phyloP scores from a whole-genome alignment of 2,113 vertebrate genomes.

The Malaclemys terrapin region DNA sequence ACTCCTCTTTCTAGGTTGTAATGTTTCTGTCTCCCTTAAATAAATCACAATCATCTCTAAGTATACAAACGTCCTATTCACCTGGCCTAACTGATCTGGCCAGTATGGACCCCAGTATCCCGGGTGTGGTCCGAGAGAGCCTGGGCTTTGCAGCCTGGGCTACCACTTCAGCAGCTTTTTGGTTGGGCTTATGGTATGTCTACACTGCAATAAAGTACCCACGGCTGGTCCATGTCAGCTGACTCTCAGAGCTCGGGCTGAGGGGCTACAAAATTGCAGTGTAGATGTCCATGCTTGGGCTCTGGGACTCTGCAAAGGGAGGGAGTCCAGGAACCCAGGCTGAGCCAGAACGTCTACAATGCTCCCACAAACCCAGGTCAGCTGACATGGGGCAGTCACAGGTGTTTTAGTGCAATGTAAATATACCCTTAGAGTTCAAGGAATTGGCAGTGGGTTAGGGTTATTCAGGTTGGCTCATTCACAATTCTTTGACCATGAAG shows the following conservation, averaged over 20 bases:
- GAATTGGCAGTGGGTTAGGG: background rate
- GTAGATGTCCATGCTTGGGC: background rate
- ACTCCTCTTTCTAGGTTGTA: background rate
- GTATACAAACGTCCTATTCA: background rate
- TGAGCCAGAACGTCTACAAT: background rate
- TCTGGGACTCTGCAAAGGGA: background rate
- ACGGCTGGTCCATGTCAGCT: background rate
- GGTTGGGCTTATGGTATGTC: background rate
- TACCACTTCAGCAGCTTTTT: background rate
- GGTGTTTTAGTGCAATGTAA: background rate
- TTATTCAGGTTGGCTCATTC: background rate
- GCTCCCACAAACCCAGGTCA: background rate
- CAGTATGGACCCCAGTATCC: background rate
- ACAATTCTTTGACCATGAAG: rapidly evolving
- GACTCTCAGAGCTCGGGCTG: background rate
- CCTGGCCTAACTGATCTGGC: background rate
- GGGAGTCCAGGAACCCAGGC: background rate
- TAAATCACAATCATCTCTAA: background rate
- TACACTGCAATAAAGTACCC: background rate
- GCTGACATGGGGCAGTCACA: background rate
- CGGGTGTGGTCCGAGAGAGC: background rate
- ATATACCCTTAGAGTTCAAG: background rate
- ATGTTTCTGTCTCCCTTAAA: background rate
- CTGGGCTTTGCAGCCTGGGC: background rate
- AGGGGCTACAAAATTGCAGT: background rate